Conservation (phyloP, 2,888 invertebrate genomes). For the Lathronympha strigana region DNA sequence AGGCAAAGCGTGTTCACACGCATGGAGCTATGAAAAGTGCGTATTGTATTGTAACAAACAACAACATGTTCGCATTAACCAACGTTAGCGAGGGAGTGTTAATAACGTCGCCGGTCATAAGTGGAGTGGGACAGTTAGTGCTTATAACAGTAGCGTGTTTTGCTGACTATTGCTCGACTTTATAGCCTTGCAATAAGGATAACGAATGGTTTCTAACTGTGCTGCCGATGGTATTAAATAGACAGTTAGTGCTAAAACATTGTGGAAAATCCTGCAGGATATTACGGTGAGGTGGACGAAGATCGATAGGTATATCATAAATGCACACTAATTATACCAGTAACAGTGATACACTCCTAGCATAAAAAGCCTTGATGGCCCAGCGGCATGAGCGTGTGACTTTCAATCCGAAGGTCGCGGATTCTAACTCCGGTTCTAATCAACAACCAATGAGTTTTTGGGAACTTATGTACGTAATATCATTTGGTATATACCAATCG, state of each 20-base stretch:
- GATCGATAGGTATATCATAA: neutral
- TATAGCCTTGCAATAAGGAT: neutral
- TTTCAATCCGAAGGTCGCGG: too few relatives aligned
- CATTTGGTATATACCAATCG: too few relatives aligned
- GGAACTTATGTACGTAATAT: too few relatives aligned
- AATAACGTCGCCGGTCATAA: constrained; percentile 20
- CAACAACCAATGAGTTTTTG: too few relatives aligned
- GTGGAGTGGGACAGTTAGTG: constrained; percentile 33
- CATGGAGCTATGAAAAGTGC: constrained; percentile 8
- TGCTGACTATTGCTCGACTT: neutral
- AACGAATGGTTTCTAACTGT: too few relatives aligned
- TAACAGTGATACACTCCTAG: too few relatives aligned
- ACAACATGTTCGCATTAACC: constrained; percentile 33
- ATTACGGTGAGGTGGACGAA: neutral
- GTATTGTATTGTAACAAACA: constrained; percentile 21
- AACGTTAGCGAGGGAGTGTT: constrained; percentile 24
- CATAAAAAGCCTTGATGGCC: too few relatives aligned
- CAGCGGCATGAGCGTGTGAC: too few relatives aligned
- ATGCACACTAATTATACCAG: too few relatives aligned
- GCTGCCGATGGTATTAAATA: neutral
- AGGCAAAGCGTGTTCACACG: constrained; percentile 9
- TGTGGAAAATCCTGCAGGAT: neutral
- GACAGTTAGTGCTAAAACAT: constrained; percentile 18
- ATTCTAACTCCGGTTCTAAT: too few relatives aligned
- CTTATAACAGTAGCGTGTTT: neutral